Conservation (phyloP, 2,113 vertebrate species). For the Passer domesticus region DNA sequence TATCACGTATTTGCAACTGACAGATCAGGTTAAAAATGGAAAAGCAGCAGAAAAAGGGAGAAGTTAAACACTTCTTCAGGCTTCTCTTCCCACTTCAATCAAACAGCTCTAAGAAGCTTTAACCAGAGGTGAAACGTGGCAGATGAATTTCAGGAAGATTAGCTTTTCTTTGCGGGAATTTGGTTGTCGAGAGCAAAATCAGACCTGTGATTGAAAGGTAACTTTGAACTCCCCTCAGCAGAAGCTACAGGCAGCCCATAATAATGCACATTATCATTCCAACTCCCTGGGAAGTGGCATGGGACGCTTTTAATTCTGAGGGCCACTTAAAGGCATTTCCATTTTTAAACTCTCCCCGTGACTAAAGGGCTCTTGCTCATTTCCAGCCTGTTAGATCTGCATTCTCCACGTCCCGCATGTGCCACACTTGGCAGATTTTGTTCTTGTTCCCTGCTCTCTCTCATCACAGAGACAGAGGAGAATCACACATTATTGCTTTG, state of each 20-base stretch:
- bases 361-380: conserved; percentile 29
- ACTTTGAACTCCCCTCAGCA: conserved; percentile 19
- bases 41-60: neutral
- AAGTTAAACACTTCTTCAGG: neutral
- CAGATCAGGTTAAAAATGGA: neutral
- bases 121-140: neutral
- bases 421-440: neutral
- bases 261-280: neutral
- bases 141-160: neutral
- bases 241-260: neutral
- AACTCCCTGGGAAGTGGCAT: neutral
- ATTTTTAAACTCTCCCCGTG: neutral
- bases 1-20: neutral
- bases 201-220: neutral
- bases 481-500: neutral
- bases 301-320: conserved; percentile 2
- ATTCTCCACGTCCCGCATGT: neutral
- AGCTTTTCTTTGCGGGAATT: neutral
- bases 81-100: neutral
- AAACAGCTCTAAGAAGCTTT: conserved; percentile 10
- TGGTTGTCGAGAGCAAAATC: neutral
- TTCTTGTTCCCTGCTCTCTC: neutral
- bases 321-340: conserved; percentile 22
- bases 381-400: neutral
- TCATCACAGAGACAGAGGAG: neutral